Base-by-base conservation (phyloP, 2,888 invertebrate genomes). In the Latrodectus hesperus region DNA sequence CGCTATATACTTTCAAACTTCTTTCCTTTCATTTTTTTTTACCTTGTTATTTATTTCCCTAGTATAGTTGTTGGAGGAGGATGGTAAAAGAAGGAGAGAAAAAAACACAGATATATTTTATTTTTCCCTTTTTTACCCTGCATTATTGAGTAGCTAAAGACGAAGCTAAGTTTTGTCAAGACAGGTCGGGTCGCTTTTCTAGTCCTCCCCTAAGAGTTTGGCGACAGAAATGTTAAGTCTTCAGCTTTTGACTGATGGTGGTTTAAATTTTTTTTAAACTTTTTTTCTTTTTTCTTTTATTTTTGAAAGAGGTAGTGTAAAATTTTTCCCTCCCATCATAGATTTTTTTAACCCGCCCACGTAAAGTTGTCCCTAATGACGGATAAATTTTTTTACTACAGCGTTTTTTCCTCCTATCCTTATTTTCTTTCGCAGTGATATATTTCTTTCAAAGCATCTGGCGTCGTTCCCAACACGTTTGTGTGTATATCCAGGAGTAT, bases 101-200 rank as follows among this genome's bases (percentile, higher is more conserved):
- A 70, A 70, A 71, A 53, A 74, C 60, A 81, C 60, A 22, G 73
- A n/a, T 52, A 60, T 80, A 73, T 72, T 76, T 77, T 76, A 76
- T 70, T 65, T 78, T 64, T 70, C n/a, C 38, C 67, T 74, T 49
- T 49, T 84, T 82, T 82, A 82, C 82, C 77, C 81, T 87, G 81
- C 86, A 87, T 87, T 87, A 87, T 87, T 87, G 86, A 87, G 86
- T 82, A 87, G 76, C 81, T 81, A 73, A 81, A 84, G 85, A 86
- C 85, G 38, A 38, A 38, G 70, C 85, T 80, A 76, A 86, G 80
- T 86, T 86, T 86, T 80, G 85, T 86, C 80, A 53, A 80, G 84
- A 71, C 84, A 73, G 86, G 86, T 87, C 81, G 81, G 26, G 68
- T 22, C 76, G 49, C 70, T 77, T n/a, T 26, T 73, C 72, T 65